Conservation (phyloP, 2,888 invertebrate genomes). For the Tenthredo notha region DNA sequence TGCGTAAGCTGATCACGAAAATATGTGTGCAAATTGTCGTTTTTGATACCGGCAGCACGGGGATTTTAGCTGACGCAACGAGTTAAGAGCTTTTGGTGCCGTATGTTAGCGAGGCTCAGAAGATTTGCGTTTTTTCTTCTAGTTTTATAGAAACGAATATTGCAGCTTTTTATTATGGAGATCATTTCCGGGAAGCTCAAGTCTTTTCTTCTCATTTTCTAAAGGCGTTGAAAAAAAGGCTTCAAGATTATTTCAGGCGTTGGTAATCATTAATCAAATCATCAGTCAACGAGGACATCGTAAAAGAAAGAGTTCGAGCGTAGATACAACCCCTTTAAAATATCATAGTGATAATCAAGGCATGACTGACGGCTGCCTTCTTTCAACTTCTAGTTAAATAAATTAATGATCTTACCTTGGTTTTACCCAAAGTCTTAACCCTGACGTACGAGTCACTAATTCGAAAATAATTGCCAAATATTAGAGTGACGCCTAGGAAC, state of each 20-base stretch:
- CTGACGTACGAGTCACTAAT: conserved; percentile 49
- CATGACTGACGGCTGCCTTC: conserved; percentile 48
- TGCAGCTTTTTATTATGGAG: neutral
- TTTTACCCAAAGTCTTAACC: neutral
- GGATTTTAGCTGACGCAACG: conserved; percentile 4
- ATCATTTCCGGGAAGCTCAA: neutral
- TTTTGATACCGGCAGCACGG: neutral
- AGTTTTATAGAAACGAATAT: neutral
- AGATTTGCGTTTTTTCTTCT: neutral
- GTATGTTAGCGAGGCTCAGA: neutral
- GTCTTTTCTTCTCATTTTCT: neutral
- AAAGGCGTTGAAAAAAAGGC: neutral
- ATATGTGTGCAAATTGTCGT: neutral
- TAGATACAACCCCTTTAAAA: conserved; percentile 38
- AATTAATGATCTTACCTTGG: conserved; percentile 44
- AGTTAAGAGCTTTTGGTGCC: neutral
- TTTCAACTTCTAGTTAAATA: conserved; percentile 44
- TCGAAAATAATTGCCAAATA: conserved; percentile 50
- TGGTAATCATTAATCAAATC: conserved; percentile 27
- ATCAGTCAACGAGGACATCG: conserved; percentile 9
- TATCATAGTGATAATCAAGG: conserved; percentile 41
- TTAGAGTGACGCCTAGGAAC: conserved; percentile 41
- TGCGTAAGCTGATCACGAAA: conserved; percentile 3
- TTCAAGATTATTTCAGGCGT: neutral
- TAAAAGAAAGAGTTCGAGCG: neutral